Percentiles rank a stretch among this genome's conserved stretches.
Conservation (phyloP, 2,888 invertebrate species). For the Dione vanillae region DNA sequence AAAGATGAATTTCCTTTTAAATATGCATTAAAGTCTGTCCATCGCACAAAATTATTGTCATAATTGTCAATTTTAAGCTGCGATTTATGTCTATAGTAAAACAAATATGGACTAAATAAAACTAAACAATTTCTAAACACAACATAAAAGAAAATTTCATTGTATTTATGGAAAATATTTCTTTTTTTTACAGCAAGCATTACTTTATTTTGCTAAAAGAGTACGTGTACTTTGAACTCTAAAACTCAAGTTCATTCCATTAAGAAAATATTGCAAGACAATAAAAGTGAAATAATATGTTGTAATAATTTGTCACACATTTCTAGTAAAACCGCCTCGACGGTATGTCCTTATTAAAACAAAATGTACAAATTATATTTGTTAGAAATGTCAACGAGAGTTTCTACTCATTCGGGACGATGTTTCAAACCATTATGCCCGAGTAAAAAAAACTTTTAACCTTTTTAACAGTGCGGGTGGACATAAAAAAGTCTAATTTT, state of each 20-base stretch:
- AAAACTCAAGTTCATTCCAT: neutral
- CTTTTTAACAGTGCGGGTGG: neutral
- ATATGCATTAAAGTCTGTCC: no score
- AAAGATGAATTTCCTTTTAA: no score
- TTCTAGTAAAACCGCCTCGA: constrained; percentile 2
- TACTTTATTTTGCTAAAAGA: neutral
- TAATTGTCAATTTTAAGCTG: no score
- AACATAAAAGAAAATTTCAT: neutral
- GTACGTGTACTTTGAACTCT: constrained; percentile 2
- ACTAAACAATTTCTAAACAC: no score
- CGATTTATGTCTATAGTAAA: no score
- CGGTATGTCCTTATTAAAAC: constrained; percentile 8
- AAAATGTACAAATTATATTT: neutral
- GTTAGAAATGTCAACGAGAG: neutral
- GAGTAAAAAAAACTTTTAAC: neutral
- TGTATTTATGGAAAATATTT: neutral
- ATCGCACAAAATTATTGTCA: no score
- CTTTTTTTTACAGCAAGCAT: neutral
- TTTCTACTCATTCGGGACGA: constrained; percentile 6
- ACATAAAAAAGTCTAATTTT: neutral
- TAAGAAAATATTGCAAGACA: neutral
- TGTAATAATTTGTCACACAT: constrained; percentile 7
- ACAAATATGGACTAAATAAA: no score
- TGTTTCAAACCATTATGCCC: neutral
- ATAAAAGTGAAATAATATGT: constrained; percentile 13